phyloP scores from a whole-genome alignment of 2,797 vertebrate species.

The Eospalax fontanierii region DNA sequence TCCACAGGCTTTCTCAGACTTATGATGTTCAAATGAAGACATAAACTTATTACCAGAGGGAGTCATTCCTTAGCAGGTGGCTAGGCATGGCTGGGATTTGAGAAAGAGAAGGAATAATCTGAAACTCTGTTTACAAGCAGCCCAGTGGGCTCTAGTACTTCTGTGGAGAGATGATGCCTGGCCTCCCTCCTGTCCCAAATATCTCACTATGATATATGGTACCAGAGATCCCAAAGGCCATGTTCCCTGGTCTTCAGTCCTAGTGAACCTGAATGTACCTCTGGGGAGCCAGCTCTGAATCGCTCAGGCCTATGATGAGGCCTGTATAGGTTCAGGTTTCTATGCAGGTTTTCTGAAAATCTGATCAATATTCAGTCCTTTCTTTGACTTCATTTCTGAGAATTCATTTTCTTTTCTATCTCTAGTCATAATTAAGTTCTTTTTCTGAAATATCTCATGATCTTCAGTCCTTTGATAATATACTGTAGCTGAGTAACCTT shows the following conservation, averaged over 20 bases:
- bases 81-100: background rate
- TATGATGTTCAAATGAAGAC: background rate
- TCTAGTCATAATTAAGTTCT: background rate
- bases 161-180: background rate
- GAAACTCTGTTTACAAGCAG: background rate
- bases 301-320: background rate
- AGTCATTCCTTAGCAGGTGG: background rate
- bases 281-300: background rate
- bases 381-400: conserved; percentile 19
- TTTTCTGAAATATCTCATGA: background rate
- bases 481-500: background rate
- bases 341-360: conserved; percentile 12
- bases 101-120: conserved; percentile 10
- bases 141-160: background rate
- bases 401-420: conserved; percentile 16
- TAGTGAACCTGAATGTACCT: background rate
- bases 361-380: background rate
- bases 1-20: background rate
- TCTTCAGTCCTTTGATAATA: background rate
- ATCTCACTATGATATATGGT: background rate
- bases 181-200: background rate
- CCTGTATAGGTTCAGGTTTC: background rate
- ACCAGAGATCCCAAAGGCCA: background rate
- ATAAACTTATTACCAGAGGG: background rate
- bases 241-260: background rate